These are phyloP conservation scores for Styela clava DNA, from an alignment of 23 tunicate species.

Conservation along the genomic window DNA sequence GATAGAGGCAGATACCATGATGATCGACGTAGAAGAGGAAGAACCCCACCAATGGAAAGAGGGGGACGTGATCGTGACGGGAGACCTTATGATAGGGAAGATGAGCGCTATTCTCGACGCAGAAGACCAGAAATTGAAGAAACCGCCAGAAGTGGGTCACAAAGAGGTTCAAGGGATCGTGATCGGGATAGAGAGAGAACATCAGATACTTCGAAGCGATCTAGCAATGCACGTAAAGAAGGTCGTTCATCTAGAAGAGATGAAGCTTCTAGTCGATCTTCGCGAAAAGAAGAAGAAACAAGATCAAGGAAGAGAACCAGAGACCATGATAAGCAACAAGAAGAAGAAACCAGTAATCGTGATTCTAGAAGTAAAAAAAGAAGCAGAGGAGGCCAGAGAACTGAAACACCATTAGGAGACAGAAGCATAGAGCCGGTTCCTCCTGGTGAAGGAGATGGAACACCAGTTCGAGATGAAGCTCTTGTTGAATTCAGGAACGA, in stretches of 20 bases:
- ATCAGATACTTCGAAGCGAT: background rate
- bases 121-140: background rate
- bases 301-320: background rate
- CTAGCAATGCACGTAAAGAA: background rate
- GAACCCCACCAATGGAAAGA: background rate
- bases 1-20: conserved; percentile 4
- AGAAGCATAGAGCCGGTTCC: conserved; percentile 15
- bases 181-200: conserved; percentile 5
- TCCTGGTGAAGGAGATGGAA: conserved; percentile 70
- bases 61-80: conserved; percentile 13
- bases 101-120: conserved; percentile 1
- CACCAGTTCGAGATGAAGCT: conserved; percentile 88
- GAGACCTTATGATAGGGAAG: background rate
- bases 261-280: background rate
- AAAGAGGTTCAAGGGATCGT: conserved; percentile 13
- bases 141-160: background rate
- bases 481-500: conserved; percentile 20
- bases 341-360: background rate
- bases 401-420: conserved; percentile 3
- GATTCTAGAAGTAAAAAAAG: background rate
- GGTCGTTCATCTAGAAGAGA: background rate
- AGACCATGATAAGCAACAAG: background rate
- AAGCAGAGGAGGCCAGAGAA: background rate
- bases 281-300: background rate
- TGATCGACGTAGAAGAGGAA: background rate